Base-by-base conservation (phyloP, 2,113 vertebrate species). In the Procapra przewalskii region DNA sequence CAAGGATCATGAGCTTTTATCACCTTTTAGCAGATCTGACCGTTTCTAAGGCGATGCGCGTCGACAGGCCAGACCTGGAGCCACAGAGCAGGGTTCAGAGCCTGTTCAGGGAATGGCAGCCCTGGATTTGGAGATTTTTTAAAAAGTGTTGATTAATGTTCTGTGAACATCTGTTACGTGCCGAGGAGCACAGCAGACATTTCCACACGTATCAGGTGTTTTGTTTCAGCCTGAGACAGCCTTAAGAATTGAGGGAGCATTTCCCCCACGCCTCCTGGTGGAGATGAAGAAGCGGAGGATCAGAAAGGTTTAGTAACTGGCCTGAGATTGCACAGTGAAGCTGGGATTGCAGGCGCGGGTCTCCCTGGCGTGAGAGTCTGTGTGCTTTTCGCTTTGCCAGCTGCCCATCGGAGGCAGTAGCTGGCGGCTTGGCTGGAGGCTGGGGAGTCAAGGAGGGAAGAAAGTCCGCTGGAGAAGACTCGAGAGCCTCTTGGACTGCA, bases 61-160 rank as follows among this genome's bases (percentile, higher is more conserved):
- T 15, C 11, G 13, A 54, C 10, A 4, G 64, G 19, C 79, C 3
- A 7, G 88, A 62, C 21, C 14, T 4, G 0, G 23, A 33, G 29
- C 13, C 10, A 1, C 3, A 0, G 6, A 1, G 7, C 3, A 0
- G 62, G 21, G 27, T 27, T 29, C 27, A 6, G 36, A 48, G 36
- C 16, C 25, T 54, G 50, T 75, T 19, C 25, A 40, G 71, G 13
- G 75, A 85, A 71, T 0, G 4, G 52, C 29, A 43, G 7, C 23
- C 15, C 36, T 25, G n/a, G 12, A 17, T 23, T 7, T 23, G 10
- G 31, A 83, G 60, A 6, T 36, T 83, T 83, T n/a, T 15, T 1
- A 31, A 52, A 57, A 45, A 33, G 27, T 1, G 5, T 43, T 25
- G 15, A 67, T 13, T 16, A 29, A 31, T 3, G n/a, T 31, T 43